Conservation (phyloP, 2,888 invertebrate species). For the Chrysodeixis includens region DNA sequence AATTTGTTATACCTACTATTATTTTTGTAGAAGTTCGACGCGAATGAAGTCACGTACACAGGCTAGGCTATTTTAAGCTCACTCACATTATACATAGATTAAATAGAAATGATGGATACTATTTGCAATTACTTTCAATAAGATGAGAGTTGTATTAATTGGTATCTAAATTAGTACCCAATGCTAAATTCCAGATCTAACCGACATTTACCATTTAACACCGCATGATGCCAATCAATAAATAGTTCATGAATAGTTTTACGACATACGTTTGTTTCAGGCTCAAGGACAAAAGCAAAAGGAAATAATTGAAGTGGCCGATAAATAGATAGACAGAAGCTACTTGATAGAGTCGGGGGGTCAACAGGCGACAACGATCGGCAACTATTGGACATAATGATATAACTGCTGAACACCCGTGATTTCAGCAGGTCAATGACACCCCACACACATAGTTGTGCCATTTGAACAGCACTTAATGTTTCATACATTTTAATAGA, state of each 20-base stretch:
- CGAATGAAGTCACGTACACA: constrained; percentile 4
- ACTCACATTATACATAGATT: not conserved
- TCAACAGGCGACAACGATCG: constrained; percentile 81
- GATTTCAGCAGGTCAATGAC: constrained; percentile 84
- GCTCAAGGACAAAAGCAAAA: constrained; percentile 72
- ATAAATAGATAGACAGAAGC: constrained; percentile 79
- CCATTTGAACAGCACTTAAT: constrained; percentile 51
- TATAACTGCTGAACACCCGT: constrained; percentile 81
- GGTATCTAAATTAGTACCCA: constrained; percentile 14
- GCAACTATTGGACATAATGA: constrained; percentile 77
- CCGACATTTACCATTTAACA: constrained; percentile 41
- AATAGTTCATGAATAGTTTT: constrained; percentile 63
- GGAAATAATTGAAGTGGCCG: constrained; percentile 78
- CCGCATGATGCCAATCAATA: constrained; percentile 62
- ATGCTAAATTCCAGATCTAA: constrained; percentile 25
- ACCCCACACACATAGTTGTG: constrained; percentile 61
- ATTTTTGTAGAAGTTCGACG: not conserved
- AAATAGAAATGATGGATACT: not conserved
- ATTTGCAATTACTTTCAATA: not conserved
- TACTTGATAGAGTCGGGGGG: constrained; percentile 77
- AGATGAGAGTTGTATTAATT: not conserved
- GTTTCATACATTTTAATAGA: constrained; percentile 34
- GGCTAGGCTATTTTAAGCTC: not conserved
- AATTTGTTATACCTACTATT: constrained; percentile 4
- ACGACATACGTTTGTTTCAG: constrained; percentile 56